Base-by-base conservation (phyloP, 2,113 vertebrate genomes). In the Prinia subflava region DNA sequence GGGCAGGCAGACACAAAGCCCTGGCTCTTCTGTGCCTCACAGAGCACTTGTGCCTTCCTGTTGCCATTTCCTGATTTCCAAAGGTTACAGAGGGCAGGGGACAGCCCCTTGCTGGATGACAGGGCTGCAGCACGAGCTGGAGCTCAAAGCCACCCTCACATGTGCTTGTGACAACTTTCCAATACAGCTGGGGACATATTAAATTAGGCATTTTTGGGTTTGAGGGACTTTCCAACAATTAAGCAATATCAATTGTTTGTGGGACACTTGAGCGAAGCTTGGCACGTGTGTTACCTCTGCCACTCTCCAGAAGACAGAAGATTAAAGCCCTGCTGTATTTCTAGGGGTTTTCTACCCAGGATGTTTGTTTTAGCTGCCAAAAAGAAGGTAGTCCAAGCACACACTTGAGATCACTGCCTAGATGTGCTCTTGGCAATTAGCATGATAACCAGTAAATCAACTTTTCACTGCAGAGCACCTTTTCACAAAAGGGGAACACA, bases 361-460 rank as follows among this genome's bases (percentile, higher is more conserved):
- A 95, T 95, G 75, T 78, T 89, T 74, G 74, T 49, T 81, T 92
- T 81, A 89, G 90, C 94, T 97, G 94, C 95, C 86, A 78, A 96
- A 95, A 93, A 82, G 92, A 87, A 49, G 21, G 75, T 75, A 96
- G 92, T 68, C 83, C 5, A 81, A 96, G 94, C 92, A 81, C 78
- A 31, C 93, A 50, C 87, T 96, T 96, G 96, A 98, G 77, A 59
- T 97, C 95, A 97, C 83, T 87, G 77, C 64, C 96, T 90, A 85
- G 85, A 93, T 94, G 96, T 95, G 94, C 89, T 90, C 92, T 39
- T 95, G 84, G 94, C 68, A 90, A 91, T 93, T 68, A 96, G 59
- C 52, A 90, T 64, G 56, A 77, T 12, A 10, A 52, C 91, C 64
- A 91, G 75, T 33, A 87, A 83, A 94, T 62, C 83, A 37, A 4